These are phyloP conservation scores for Ceuthmochares aereus DNA, from an alignment of 2,113 vertebrate genomes.

Conservation along the genomic window DNA sequence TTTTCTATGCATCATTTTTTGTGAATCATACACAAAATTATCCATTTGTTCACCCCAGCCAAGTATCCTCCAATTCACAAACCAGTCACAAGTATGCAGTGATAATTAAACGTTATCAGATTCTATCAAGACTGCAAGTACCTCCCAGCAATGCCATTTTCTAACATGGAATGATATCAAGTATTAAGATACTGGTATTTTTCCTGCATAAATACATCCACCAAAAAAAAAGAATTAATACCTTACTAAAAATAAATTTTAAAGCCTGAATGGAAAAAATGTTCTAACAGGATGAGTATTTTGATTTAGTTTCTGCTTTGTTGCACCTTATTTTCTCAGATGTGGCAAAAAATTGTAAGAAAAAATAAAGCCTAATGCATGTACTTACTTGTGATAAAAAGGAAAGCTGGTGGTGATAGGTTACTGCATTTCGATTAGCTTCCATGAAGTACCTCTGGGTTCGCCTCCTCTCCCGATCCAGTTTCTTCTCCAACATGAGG, in stretches of 20 bases:
- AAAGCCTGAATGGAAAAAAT: not conserved
- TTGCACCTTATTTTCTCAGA: not conserved
- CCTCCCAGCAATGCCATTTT: not conserved
- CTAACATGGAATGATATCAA: fast-evolving
- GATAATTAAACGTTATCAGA: not conserved
- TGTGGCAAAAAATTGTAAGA: not conserved
- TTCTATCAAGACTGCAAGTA: not conserved
- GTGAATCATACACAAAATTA: not conserved
- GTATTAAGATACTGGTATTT: not conserved
- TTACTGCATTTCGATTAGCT: slow-evolving; percentile 70
- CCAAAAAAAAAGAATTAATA: not conserved
- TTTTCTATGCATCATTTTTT: not conserved
- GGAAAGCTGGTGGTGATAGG: slow-evolving; percentile 49
- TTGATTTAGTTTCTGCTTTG: not conserved
- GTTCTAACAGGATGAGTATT: not conserved
- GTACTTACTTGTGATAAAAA: slow-evolving; percentile 67
- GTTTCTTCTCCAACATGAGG: slow-evolving; percentile 82
- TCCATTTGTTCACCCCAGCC: not conserved
- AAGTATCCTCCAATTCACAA: too few species aligned
- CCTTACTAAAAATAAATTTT: not conserved
- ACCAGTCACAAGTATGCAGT: too few species aligned
- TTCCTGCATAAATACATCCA: not conserved
- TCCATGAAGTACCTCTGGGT: slow-evolving; percentile 86
- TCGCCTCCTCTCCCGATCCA: slow-evolving; percentile 82
- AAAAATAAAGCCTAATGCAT: not conserved